A percentile compares a stretch with the other conserved stretches of the same genome.
phyloP scores from a whole-genome alignment of 2,113 vertebrate species.

The Hydropotes inermis region DNA sequence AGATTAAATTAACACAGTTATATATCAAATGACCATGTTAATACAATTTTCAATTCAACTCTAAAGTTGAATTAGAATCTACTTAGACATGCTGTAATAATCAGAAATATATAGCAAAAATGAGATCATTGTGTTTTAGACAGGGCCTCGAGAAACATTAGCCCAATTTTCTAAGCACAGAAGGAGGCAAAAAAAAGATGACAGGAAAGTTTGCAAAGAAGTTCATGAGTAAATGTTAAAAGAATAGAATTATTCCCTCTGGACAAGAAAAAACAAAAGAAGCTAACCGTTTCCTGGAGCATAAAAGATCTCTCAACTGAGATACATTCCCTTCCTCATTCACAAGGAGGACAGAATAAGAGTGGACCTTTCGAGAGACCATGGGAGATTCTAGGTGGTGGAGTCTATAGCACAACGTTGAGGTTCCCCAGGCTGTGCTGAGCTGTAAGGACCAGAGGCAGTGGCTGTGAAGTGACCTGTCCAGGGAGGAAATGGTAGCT shows the following conservation, averaged over 20 bases:
- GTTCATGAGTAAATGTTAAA: constrained; percentile 21
- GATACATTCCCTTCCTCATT: background rate
- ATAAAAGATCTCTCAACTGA: background rate
- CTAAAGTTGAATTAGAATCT: constrained; percentile 48
- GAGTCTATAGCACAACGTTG: background rate
- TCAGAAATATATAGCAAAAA: constrained; percentile 55
- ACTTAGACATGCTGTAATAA: constrained; percentile 37
- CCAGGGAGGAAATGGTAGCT: background rate
- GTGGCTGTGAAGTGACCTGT: background rate
- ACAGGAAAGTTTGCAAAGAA: background rate
- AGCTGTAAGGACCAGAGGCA: background rate
- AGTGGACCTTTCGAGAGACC: background rate
- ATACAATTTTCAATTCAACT: constrained; percentile 58
- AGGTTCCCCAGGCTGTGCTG: background rate
- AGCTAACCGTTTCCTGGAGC: background rate
- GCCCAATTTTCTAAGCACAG: constrained; percentile 23
- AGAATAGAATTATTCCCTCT: background rate
- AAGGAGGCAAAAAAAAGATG: constrained; percentile 23
- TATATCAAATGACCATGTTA: constrained; percentile 58
- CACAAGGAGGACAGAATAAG: background rate
- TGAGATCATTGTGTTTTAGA: constrained; percentile 54
- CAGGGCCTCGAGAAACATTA: background rate
- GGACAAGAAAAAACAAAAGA: background rate
- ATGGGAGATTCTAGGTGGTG: rapidly evolving
- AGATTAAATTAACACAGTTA: constrained; percentile 66